These are phyloP conservation scores for Gymnoscopelus microlampas DNA, from an alignment of 2,797 vertebrate genomes.

Conservation along the genomic window DNA sequence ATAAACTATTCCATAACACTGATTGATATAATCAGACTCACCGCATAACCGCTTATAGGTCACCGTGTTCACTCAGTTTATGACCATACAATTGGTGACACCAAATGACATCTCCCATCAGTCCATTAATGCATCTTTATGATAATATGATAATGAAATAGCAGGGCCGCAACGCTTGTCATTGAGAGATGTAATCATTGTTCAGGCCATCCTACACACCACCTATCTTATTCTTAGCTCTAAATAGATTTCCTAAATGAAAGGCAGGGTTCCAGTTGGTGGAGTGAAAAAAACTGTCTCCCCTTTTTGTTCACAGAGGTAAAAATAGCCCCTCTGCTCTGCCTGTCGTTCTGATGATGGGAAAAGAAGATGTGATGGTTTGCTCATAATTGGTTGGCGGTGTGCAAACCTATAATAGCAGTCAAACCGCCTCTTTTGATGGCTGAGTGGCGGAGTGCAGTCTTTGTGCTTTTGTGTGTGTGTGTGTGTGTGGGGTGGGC, in stretches of 20 bases:
- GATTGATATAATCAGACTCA: neutral
- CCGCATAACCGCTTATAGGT: slow-evolving; percentile 9
- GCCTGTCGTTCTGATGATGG: slow-evolving; percentile 63
- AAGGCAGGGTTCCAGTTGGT: slow-evolving; percentile 72
- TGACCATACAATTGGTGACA: slow-evolving; percentile 15
- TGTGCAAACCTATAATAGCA: slow-evolving; percentile 39
- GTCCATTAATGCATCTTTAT: slow-evolving; percentile 9
- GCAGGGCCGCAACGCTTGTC: slow-evolving; percentile 50
- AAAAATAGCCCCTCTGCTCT: slow-evolving; percentile 70
- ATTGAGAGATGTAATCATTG: slow-evolving; percentile 67
- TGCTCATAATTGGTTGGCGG: slow-evolving; percentile 55
- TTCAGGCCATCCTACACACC: slow-evolving; percentile 54
- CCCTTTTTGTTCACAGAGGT: slow-evolving; percentile 60
- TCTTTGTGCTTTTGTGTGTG: slow-evolving; percentile 3
- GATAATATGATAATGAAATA: slow-evolving; percentile 34
- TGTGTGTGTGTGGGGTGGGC: neutral
- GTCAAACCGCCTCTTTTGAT: slow-evolving; percentile 38
- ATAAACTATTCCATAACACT: too few species aligned
- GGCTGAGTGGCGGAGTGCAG: slow-evolving; percentile 13
- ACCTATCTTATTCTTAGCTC: slow-evolving; percentile 36
- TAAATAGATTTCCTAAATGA: slow-evolving; percentile 80
- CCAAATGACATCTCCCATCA: slow-evolving; percentile 6
- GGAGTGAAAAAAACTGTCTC: slow-evolving; percentile 71
- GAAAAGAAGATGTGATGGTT: slow-evolving; percentile 51
- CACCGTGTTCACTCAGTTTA: slow-evolving; percentile 31